Base-by-base conservation (phyloP, 2,888 invertebrate species). In the Hypsopygia costalis region DNA sequence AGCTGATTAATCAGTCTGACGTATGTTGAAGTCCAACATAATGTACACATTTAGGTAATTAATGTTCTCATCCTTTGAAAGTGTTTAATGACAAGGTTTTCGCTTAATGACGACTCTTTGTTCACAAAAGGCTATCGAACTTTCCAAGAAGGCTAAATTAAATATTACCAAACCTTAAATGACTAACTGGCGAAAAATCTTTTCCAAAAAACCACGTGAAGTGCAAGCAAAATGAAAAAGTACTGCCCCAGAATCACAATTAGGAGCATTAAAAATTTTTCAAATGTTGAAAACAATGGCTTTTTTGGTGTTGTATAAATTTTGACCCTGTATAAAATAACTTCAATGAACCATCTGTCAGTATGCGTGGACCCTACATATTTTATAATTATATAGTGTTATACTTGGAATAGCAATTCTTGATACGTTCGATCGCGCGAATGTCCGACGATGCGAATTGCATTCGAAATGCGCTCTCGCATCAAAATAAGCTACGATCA, bases 121-220 rank as follows among this genome's bases (percentile, higher is more conserved):
- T n/a, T 39, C 21, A 27, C 16, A 32, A 27, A 36, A 44, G 43
- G 41, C 10, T 11, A 8, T 37, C 38, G 45, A 45, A 40, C 41
- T 33, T 36, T 33, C 33, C 9, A 31, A 38, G 40, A 41, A 43
- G 44, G 38, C 38, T 39, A 54, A 59, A 54, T 31, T 20, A 35
- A 73, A 74, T 67, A 64, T 61, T 58, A 62, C 62, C 61, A 58
- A 58, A 58, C 58, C 55, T 62, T 60, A 61, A 55, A 71, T 86
- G 85, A 86, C 76, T 82, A 82, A 85, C 69, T 62, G 69, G 48
- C 62, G 60, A 81, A 85, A 80, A 74, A 81, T 78, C 69, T 66
- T 64, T 87, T 86, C 87, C 71, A 67, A 73, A 86, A 80, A 87
- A 69, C 69, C 65, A 65, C 72, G 70, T 75, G 73, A 79, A 77